Percentiles rank a stretch among this genome's conserved stretches.
These are phyloP conservation scores for Chlorodrepanis virens DNA, from an alignment of 2,113 vertebrate species.

Conservation along the genomic window DNA sequence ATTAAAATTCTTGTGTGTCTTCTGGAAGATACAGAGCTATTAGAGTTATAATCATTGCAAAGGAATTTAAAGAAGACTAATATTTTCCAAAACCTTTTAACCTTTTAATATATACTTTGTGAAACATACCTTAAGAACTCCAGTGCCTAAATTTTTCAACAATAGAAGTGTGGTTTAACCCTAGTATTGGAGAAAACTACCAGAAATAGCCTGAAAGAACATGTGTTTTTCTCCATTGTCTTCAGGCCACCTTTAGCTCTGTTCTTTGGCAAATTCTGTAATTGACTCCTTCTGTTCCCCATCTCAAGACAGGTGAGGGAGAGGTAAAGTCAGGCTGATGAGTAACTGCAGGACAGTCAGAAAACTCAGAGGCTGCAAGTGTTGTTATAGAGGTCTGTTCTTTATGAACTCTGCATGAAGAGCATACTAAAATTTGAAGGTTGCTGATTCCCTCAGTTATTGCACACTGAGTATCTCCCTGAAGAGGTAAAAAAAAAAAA, in stretches of 20 bases:
- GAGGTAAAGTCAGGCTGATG: neutral
- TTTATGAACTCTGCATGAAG: neutral
- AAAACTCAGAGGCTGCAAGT: neutral
- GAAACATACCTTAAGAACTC: neutral
- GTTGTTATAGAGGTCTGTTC: neutral
- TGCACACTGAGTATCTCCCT: neutral
- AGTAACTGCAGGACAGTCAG: neutral
- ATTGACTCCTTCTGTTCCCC: neutral
- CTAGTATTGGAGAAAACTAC: neutral
- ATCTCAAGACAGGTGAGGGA: neutral
- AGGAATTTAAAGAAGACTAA: neutral
- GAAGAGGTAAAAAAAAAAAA: neutral
- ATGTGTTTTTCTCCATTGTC: neutral
- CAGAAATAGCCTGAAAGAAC: neutral
- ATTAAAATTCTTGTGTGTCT: neutral
- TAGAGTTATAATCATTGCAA: neutral
- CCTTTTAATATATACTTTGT: neutral
- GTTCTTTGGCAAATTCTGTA: neutral
- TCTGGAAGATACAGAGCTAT: neutral
- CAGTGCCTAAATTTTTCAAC: neutral
- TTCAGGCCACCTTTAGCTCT: neutral
- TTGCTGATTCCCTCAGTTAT: neutral
- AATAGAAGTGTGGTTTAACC: neutral
- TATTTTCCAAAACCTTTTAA: neutral
- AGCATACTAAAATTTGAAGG: neutral